Percentiles rank a stretch among this genome's conserved stretches.
Conservation (phyloP, 2,797 vertebrate species). For the Diceros bicornis region DNA sequence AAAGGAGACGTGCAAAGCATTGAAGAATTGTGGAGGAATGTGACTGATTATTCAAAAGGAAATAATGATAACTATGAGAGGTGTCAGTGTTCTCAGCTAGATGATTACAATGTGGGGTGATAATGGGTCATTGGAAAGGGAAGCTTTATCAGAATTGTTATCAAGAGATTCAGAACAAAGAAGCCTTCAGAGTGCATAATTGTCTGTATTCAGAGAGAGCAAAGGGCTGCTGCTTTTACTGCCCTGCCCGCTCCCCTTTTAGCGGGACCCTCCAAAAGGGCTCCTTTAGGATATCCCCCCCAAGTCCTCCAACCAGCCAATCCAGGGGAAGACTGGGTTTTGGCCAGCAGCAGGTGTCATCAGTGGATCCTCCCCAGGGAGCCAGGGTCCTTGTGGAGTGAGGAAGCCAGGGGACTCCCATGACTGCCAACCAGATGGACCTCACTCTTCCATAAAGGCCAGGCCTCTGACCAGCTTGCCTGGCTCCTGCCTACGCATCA, state of each 20-base stretch:
- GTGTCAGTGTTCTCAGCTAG: slow-evolving; percentile 87
- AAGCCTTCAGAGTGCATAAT: slow-evolving; percentile 90
- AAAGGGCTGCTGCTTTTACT: slow-evolving; percentile 74
- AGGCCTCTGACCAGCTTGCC: not conserved
- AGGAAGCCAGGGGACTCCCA: not conserved
- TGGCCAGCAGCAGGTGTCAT: not conserved
- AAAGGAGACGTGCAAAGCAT: slow-evolving; percentile 84
- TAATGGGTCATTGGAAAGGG: slow-evolving; percentile 83
- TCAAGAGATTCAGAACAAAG: slow-evolving; percentile 89
- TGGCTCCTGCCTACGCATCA: too few relatives aligned
- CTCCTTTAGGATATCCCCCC: not conserved
- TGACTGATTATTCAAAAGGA: slow-evolving; percentile 83
- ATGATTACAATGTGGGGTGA: slow-evolving; percentile 50
- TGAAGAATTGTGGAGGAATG: slow-evolving; percentile 88
- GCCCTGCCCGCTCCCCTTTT: not conserved
- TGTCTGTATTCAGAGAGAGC: slow-evolving; percentile 90
- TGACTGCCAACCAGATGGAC: not conserved
- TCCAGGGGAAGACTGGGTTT: not conserved
- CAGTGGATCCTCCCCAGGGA: not conserved
- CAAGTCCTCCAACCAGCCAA: not conserved
- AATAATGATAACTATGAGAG: slow-evolving; percentile 85
- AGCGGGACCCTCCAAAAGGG: not conserved
- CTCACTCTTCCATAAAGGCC: not conserved
- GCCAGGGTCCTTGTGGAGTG: not conserved
- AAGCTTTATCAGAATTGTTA: slow-evolving; percentile 90